Conservation (phyloP, 2,113 vertebrate species). For the Glareola pratincola region DNA sequence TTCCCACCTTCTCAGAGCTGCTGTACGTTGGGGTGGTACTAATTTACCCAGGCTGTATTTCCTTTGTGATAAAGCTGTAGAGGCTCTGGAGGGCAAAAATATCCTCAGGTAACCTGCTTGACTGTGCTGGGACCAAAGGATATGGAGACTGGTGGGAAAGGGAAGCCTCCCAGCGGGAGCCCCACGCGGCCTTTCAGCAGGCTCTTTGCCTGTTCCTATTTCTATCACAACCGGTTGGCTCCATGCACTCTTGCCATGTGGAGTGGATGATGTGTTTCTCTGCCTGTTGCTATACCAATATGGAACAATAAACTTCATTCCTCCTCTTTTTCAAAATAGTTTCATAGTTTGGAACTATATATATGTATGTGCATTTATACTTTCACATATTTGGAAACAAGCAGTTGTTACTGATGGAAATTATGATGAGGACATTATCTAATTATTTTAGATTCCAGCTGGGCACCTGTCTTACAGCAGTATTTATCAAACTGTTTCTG, state of each 20-base stretch:
- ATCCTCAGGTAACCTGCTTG: background rate
- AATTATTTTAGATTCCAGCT: background rate
- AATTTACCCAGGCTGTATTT: background rate
- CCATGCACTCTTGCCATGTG: background rate
- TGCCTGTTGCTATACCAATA: background rate
- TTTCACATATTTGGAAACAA: background rate
- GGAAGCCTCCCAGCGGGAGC: background rate
- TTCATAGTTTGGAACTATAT: background rate
- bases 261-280: background rate
- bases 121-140: background rate
- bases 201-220: background rate
- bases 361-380: background rate
- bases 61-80: background rate
- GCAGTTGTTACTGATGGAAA: background rate
- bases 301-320: background rate
- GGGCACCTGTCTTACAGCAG: background rate
- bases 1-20: background rate
- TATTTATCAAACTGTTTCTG: background rate
- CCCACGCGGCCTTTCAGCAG: accelerated
- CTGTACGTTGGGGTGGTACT: accelerated
- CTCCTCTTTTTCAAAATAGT: background rate
- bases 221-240: background rate
- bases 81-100: background rate
- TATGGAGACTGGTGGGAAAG: background rate
- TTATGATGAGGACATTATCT: background rate